phyloP scores from a whole-genome alignment of 1,140 invertebrate genomes.

The Drosophila tristis region DNA sequence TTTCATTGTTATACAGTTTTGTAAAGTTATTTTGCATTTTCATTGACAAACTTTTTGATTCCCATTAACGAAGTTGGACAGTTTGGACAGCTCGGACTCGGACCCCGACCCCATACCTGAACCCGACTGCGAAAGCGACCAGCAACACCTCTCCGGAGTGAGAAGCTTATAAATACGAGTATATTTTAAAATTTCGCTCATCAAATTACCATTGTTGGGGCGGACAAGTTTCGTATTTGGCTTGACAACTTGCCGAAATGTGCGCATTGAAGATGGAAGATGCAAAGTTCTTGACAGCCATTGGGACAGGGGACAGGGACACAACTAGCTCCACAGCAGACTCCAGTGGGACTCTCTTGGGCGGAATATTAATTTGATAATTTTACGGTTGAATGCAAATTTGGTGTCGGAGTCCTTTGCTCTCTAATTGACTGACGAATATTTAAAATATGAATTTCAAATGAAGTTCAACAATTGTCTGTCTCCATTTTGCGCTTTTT shows the following conservation, averaged over 20 bases:
- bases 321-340: neutral
- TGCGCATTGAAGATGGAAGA: constrained; percentile 28
- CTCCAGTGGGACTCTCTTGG: constrained; percentile 20
- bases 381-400: constrained; percentile 79
- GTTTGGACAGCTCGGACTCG: constrained; percentile 26
- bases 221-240: constrained; percentile 59
- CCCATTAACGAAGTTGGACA: constrained; percentile 63
- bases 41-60: constrained; percentile 50
- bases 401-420: constrained; percentile 76
- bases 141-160: constrained; percentile 21
- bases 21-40: constrained; percentile 37
- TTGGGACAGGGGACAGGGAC: constrained; percentile 30
- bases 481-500: constrained; percentile 2
- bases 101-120: neutral
- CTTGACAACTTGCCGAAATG: constrained; percentile 74
- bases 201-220: constrained; percentile 72
- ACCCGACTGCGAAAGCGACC: too few relatives aligned
- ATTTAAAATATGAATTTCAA: constrained; percentile 80
- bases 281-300: constrained; percentile 64
- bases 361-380: constrained; percentile 81
- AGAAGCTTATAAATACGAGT: constrained; percentile 21
- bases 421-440: constrained; percentile 79
- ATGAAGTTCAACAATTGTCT: constrained; percentile 61
- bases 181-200: constrained; percentile 61
- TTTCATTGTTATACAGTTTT: constrained; percentile 43